Base-by-base conservation (phyloP, 2,888 invertebrate species). In the Lasioglossum marginatum region DNA sequence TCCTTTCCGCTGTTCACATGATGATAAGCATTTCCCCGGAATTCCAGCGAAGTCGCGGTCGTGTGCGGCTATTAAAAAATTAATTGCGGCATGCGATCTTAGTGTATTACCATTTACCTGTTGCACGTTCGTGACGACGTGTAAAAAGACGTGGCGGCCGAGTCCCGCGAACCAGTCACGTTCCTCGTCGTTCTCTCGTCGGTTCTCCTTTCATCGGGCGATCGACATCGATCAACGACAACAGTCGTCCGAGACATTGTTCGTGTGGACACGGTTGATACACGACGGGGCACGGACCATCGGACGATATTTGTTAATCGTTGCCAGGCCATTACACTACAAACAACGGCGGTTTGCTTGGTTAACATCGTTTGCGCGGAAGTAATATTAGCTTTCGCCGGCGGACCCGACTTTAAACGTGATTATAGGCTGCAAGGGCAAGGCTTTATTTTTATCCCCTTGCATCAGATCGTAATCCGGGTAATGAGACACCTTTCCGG, bases 31-130 rank as follows among this genome's bases (percentile, higher is more conserved):
- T 76, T 71, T 27, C 23, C 16, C 45, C 19, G 27, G 34, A 43
- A 37, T 34, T 60, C 19, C 34, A 66, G 75, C 71, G 52, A 79
- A 57, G 48, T 84, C 76, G 75, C 34, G 81, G 74, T 71, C 78
- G 40, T 68, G 74, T 81, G 63, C 45, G 52, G 57, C 74, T 57
- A 75, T 86, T 86, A 88, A 86, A 91, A 89, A 86, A 89, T 92
- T 92, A 93, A 93, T 93, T 91, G 89, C 83, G 78, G 83, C 92
- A 91, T 91, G 92, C 91, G 90, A 93, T 91, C 88, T 91, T 90
- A 89, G 86, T 83, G 87, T 91, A 92, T 92, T 90, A 90, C 88
- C 86, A 87, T 90, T 85, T 89, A 93, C 93, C 93, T 93, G 93
- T 93, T 92, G 93, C 93, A 90, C 85, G 88, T 89, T 90, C 88